These are phyloP conservation scores for Loriculus beryllinus DNA, from an alignment of 2,797 vertebrate genomes.

Conservation along the genomic window DNA sequence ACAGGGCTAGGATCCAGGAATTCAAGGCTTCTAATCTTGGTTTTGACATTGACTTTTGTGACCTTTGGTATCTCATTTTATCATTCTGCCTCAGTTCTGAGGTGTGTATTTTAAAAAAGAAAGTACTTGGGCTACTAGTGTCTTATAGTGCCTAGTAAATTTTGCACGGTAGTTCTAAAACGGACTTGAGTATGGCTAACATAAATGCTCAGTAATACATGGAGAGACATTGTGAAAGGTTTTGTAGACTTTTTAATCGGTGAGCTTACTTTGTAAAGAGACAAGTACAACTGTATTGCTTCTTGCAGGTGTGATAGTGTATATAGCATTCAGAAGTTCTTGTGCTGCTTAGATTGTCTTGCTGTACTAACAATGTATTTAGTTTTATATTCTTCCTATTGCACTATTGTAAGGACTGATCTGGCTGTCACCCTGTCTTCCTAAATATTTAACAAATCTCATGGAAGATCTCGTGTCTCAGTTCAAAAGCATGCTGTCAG, in stretches of 20 bases:
- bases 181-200: not conserved
- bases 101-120: constrained; percentile 16
- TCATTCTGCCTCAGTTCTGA: not conserved
- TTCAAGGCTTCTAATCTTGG: not conserved
- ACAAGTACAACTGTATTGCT: not conserved
- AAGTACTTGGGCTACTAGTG: not conserved
- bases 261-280: not conserved
- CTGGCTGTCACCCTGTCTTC: not conserved
- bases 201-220: not conserved
- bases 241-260: not conserved
- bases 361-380: not conserved
- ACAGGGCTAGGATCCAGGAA: not conserved
- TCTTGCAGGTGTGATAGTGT: not conserved
- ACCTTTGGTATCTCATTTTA: constrained; percentile 35
- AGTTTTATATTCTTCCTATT: not conserved
- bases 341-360: not conserved
- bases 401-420: not conserved
- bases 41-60: constrained; percentile 49
- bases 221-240: not conserved
- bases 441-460: not conserved
- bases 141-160: not conserved
- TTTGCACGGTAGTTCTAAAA: constrained; percentile 16
- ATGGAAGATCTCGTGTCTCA: not conserved
- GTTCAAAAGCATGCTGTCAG: not conserved
- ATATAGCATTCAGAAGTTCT: not conserved